Base-by-base conservation (phyloP, 2,888 invertebrate genomes). In the Meiosimyza platycephala region DNA sequence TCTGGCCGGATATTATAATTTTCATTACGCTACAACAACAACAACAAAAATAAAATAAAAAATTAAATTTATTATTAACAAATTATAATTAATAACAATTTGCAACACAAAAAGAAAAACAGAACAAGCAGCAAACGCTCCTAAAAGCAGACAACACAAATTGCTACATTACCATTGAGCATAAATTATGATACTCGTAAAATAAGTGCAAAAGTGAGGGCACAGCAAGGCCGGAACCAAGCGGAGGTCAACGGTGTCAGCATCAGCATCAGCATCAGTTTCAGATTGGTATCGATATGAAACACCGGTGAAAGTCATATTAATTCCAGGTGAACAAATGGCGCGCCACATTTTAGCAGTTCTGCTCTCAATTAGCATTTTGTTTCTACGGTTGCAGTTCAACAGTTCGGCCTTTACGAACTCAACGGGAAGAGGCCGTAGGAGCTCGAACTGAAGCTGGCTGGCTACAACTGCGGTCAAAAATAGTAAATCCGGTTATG, bases 271-370 rank as follows among this genome's bases (percentile, higher is more conserved):
- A 40, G 40, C 40, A 4, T 40, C 40, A 40, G 40, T 40, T 40
- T 40, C 40, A 40, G 40, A 40, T 40, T 40, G 40, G 40, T 9
- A 40, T 40, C 40, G 40, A 40, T 40, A 40, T 40, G 40, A 40
- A 40, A 40, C 40, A 18, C 51, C 52, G 48, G 48, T 59, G 63
- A 40, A 65, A 72, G 72, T 70, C 60, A 51, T 51, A 74, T 74
- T 74, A 72, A 55, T 74, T 70, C 72, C 74, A 70, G 67, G 50
- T 65, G 69, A 70, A 70, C 40, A 55, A 72, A 54, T 69, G 59
- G 59, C 64, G 70, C 48, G 54, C 55, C 74, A 65, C 16, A 59
- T 18, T 55, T 55, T 40, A 9, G 40, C 40, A 40, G 40, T 40
- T 40, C 40, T 40, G 40, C 40, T 40, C 40, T 40, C 40, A 40